These are phyloP conservation scores for Heliconius cydno DNA, from an alignment of 2,888 invertebrate species.

Conservation along the genomic window DNA sequence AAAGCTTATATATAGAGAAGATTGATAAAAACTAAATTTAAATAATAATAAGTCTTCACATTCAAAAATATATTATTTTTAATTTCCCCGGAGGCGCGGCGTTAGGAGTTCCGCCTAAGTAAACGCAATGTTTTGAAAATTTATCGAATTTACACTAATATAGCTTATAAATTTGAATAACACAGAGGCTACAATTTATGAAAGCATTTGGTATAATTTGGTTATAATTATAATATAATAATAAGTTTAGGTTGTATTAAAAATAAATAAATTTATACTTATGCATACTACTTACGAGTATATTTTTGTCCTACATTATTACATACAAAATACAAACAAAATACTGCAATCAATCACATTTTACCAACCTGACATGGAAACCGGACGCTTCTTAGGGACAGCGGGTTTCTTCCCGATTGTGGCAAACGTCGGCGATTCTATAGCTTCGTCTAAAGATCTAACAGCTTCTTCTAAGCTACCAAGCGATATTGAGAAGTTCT, in stretches of 20 bases:
- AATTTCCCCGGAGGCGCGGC: too few relatives aligned
- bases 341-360: background rate
- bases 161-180: too few relatives aligned
- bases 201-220: too few relatives aligned
- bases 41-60: background rate
- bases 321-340: background rate
- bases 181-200: too few relatives aligned
- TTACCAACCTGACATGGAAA: conserved; percentile 84
- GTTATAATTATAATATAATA: too few relatives aligned
- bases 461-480: conserved; percentile 79
- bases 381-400: conserved; percentile 81
- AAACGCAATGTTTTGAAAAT: too few relatives aligned
- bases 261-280: too few relatives aligned
- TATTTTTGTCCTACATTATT: background rate
- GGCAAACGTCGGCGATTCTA: conserved; percentile 72
- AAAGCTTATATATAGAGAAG: background rate
- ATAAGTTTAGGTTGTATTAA: too few relatives aligned
- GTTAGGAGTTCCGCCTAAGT: too few relatives aligned
- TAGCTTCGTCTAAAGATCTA: conserved; percentile 72
- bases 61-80: too few relatives aligned
- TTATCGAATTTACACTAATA: too few relatives aligned
- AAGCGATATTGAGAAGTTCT: conserved; percentile 78
- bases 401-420: conserved; percentile 79
- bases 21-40: background rate
- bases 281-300: background rate